A percentile compares a stretch with the other conserved stretches of the same genome.
phyloP scores from a whole-genome alignment of 2,797 vertebrate species.

The Sebastes iracundus region DNA sequence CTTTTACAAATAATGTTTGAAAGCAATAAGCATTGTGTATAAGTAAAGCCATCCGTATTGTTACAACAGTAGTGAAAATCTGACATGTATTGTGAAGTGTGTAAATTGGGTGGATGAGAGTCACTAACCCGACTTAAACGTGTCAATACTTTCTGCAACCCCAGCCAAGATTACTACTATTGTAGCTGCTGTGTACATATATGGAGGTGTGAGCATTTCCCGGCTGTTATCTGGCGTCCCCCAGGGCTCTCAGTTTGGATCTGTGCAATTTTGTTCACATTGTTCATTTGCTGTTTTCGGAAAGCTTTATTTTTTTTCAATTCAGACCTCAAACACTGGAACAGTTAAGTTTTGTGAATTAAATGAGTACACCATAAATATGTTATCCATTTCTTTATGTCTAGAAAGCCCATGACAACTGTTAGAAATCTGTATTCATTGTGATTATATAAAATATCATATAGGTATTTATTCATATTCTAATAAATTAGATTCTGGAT shows the following conservation, averaged over 20 bases:
- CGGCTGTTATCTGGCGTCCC: slow-evolving; percentile 12
- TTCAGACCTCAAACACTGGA: slow-evolving; percentile 46
- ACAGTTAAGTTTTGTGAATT: slow-evolving; percentile 28
- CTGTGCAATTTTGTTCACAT: slow-evolving; percentile 7
- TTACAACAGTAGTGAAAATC: neutral
- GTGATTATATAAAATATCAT: slow-evolving; percentile 43
- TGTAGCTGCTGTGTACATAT: slow-evolving; percentile 12
- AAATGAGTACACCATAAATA: slow-evolving; percentile 10
- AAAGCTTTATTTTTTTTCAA: slow-evolving; percentile 22
- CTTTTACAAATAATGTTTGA: slow-evolving; percentile 18
- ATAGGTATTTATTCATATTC: slow-evolving; percentile 56
- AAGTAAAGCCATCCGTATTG: slow-evolving; percentile 14
- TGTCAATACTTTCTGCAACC: slow-evolving; percentile 17
- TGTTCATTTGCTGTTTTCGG: slow-evolving; percentile 6
- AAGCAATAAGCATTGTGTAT: slow-evolving; percentile 70
- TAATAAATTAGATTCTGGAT: slow-evolving; percentile 66
- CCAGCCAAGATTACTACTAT: slow-evolving; percentile 13
- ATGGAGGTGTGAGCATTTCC: neutral
- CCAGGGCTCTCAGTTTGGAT: slow-evolving; percentile 18
- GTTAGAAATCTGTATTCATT: slow-evolving; percentile 36
- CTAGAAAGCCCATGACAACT: slow-evolving; percentile 1
- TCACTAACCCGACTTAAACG: neutral
- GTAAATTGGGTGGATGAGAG: neutral
- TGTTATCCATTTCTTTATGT: slow-evolving; percentile 19
- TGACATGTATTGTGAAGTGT: slow-evolving; percentile 13